Base-by-base conservation (phyloP, 2,113 vertebrate genomes). In the Loxodonta africana region DNA sequence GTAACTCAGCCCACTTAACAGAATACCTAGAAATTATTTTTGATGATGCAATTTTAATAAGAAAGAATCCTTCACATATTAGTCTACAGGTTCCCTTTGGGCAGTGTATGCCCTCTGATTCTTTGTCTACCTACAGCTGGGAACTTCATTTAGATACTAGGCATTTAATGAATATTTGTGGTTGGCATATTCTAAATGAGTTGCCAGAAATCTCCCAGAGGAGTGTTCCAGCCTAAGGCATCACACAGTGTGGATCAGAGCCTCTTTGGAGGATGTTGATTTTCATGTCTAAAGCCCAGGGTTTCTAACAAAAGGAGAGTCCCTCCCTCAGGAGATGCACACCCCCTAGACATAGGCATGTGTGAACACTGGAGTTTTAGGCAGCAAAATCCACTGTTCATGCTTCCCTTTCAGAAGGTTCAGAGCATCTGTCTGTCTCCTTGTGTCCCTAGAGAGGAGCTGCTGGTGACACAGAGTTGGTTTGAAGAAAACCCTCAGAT, bases 21-120 rank as follows among this genome's bases (percentile, higher is more conserved):
- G 41, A 86, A 89, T 91, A 87, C 83, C 83, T 76, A 83, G 78
- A 96, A 80, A 83, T 93, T 95, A 74, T 80, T 94, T 96, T 78
- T 74, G 71, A 84, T 94, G 76, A 63, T 74, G 81, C 37, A 91
- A 41, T 69, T 96, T 97, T 87, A 82, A 71, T 94, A 76, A 92
- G 88, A 87, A 91, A 82, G 65, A 80, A 74, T 65, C 65, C 8
- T 76, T 84, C 81, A 65, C 41, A 37, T 37, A 63, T 71, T 12
- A 1, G 9, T 84, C 63, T 90, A 11, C 33, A 30, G 51, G 30
- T 92, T 88, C 60, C 65, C 44, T 5, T 0, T 33, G 82, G 84
- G 82, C 51, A 69, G 25, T 69, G 51, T 53, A 62, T 74, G 25
- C 25, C 81, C 57, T 85, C 60, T 33, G 20, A 80, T 60, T 74